Base-by-base conservation (phyloP, 2,888 invertebrate genomes). In the Empis livida region DNA sequence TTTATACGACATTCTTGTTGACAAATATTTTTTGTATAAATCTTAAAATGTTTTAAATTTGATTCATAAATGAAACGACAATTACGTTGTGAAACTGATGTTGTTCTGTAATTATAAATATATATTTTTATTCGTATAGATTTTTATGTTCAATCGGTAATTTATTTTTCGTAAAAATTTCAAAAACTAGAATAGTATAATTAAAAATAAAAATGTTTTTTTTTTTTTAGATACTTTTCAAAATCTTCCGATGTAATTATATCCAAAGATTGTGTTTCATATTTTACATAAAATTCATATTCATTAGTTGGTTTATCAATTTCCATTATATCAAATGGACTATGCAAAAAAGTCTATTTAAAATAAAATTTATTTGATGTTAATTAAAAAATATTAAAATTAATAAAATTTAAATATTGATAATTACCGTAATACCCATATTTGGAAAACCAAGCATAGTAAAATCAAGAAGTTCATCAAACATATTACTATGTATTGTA, bases 1-100 rank as follows among this genome's bases (percentile, higher is more conserved):
- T 67, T 61, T 0, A 70, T 53, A 5, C 69, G 64, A 44, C 68
- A 70, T 48, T 70, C 67, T 44, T 70, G 68, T 8, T 56, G 48
- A 40, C 69, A 70, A 13, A 64, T 53, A 45, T 64, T 63, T 49
- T 58, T 61, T 0, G 68, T 64, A 45, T 70, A 70, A 31, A 65
- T 57, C 0, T 60, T 58, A 55, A 55, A 70, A 56, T 70, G 66
- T 0, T 60, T 59, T 16, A 70, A 57, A 61, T 68, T 67, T 3
- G 65, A 60, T 54, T 70, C 69, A 35, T 61, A 56, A 17, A 57
- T 54, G 42, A 64, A 70, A 2, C 69, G 62, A 20, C 69, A 70
- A 45, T 62, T 59, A 13, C 68, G 57, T 45, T 68, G 68, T 2
- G 50, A 41, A 5, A 68, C 52, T 0, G 61, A 59, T 14, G 66